A percentile compares a stretch with the other conserved stretches of the same genome.
Conservation (phyloP, 1,140 invertebrate genomes). For the Callitettix versicolor region DNA sequence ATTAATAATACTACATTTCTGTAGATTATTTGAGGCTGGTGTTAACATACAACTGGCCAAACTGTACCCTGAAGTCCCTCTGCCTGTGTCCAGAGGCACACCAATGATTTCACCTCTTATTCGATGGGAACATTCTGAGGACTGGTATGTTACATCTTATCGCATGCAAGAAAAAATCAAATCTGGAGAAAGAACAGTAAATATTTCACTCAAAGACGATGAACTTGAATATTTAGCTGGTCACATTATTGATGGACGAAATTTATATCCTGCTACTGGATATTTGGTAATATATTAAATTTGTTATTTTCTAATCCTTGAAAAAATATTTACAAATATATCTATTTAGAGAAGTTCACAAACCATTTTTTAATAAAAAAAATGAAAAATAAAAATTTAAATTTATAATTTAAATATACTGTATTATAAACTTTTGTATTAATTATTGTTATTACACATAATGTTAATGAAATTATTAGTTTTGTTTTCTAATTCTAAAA, state of each 20-base stretch:
- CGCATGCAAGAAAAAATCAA: conserved; percentile 47
- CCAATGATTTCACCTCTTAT: conserved; percentile 65
- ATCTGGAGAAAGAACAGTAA: conserved; percentile 48
- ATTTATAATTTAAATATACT: no score
- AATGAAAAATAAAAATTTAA: not conserved
- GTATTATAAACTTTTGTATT: no score
- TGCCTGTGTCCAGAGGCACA: conserved; percentile 68
- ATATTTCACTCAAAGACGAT: conserved; percentile 50
- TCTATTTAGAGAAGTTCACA: not conserved
- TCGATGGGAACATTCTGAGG: conserved; percentile 83
- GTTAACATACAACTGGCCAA: conserved; percentile 28
- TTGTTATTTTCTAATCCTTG: not conserved
- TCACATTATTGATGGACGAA: conserved; percentile 80
- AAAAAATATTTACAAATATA: not conserved
- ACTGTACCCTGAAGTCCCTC: conserved; percentile 53
- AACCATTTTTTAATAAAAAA: not conserved
- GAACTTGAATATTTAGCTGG: conserved; percentile 67
- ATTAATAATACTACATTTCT: no score
- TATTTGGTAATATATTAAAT: conserved; percentile 43
- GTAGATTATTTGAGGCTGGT: conserved; percentile 24
- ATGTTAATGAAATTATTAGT: no score
- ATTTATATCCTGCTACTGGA: conserved; percentile 81
- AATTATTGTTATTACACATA: no score
- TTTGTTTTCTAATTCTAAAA: no score
- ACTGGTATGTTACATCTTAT: conserved; percentile 51